phyloP scores from a whole-genome alignment of 1,140 invertebrate species.

The Macrobrachium rosenbergii region DNA sequence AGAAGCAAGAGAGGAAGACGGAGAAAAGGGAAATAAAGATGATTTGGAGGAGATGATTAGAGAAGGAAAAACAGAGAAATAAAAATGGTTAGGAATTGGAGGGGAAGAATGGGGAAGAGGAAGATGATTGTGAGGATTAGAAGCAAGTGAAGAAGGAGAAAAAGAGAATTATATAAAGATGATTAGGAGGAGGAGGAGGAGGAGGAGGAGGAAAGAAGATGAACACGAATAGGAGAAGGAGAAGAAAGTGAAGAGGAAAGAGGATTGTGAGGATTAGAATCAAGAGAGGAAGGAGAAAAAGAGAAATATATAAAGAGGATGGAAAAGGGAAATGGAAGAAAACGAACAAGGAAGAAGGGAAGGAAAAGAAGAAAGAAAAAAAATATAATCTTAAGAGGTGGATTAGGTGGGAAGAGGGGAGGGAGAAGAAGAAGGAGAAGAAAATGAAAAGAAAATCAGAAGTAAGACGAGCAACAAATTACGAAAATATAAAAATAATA shows the following conservation, averaged over 20 bases:
- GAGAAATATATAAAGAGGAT: not conserved
- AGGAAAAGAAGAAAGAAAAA: not conserved
- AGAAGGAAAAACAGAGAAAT: not conserved
- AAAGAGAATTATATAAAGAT: not conserved
- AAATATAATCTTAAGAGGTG: not conserved
- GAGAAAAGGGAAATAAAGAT: too few relatives aligned
- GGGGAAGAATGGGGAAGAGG: not conserved
- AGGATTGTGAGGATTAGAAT: not conserved
- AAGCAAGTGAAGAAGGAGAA: not conserved
- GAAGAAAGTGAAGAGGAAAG: not conserved
- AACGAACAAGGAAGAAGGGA: not conserved
- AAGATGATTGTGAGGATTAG: not conserved
- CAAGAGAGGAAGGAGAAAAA: not conserved
- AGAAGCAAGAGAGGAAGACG: not conserved
- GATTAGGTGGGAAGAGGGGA: not conserved
- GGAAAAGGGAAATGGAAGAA: not conserved
- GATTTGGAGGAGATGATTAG: too few relatives aligned
- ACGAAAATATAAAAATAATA: not conserved
- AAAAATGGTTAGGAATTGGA: too few relatives aligned
- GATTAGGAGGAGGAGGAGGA: not conserved
- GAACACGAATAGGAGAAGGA: too few relatives aligned
- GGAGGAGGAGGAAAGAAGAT: too few relatives aligned
- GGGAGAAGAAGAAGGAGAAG: not conserved
- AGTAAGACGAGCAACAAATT: not conserved
- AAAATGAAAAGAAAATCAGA: not conserved